These are phyloP conservation scores for Morinoia aosen DNA, from an alignment of 2,888 invertebrate genomes.

Conservation along the genomic window DNA sequence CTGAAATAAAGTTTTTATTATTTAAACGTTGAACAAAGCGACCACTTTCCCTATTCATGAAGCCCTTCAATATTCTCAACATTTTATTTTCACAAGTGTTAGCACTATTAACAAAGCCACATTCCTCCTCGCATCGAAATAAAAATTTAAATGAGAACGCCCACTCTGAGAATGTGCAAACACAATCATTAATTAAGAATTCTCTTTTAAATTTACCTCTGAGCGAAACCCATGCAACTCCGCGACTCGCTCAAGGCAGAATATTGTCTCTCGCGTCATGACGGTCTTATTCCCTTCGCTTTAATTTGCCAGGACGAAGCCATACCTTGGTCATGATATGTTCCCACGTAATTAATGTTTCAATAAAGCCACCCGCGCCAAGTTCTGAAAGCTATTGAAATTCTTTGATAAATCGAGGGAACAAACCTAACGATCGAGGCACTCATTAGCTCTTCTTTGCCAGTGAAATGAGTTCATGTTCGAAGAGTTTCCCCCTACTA, in stretches of 20 bases:
- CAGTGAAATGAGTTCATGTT: neutral
- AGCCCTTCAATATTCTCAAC: neutral
- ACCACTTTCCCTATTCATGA: neutral
- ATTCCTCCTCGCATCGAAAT: neutral
- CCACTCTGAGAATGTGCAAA: neutral
- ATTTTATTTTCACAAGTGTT: neutral
- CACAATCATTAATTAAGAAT: neutral
- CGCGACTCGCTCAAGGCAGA: neutral
- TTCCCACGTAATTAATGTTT: neutral
- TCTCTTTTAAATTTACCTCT: neutral
- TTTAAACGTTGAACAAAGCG: neutral
- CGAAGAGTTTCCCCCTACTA: neutral
- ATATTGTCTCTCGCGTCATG: neutral
- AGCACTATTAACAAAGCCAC: neutral
- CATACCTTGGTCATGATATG: neutral
- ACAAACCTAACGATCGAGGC: neutral
- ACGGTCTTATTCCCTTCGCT: neutral
- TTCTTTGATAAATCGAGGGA: neutral
- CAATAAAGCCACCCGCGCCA: neutral
- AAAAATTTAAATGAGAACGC: neutral
- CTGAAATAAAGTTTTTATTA: neutral
- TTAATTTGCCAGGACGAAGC: neutral
- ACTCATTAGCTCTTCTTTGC: slow-evolving; percentile 13
- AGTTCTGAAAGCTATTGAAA: slow-evolving; percentile 12
- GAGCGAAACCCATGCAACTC: neutral